Base-by-base conservation (phyloP, 2,113 vertebrate genomes). In the Archocentrus centrarchus region DNA sequence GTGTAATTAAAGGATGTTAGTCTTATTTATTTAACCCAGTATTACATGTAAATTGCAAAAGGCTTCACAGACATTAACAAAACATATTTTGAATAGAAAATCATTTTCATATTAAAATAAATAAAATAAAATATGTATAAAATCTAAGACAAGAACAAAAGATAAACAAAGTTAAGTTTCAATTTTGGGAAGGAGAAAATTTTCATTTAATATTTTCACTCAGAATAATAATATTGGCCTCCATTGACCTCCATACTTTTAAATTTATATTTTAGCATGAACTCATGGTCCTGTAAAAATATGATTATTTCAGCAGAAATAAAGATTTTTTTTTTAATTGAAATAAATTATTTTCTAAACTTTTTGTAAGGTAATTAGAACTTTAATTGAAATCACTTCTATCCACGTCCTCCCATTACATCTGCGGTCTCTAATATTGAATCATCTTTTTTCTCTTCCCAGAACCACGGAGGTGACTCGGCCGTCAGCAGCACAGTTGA, bases 401-500 rank as follows among this genome's bases (percentile, higher is more conserved):
- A 58, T 47, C 44, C 15, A 50, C 18, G 24, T 70, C 30, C 17
- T 70, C 50, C 3, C 9, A 30, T 70, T 50, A 7, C 22, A 47
- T 44, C 39, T 68, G 47, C 30, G 15, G 44, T 27, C 22, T 70
- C 17, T 70, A 44, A 70, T 60, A 11, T 47, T 79, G 6, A 32
- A n/a, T 22, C 2, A 17, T 24, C 17, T 32, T 62, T 47, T 20
- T 39, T 20, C 73, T 58, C 6, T 61, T 61, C 35, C 47, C 94
- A 99, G 97, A 97, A 92, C 85, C 96, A 95, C 8, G 96, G 96
- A 0, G 96, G 96, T 0, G 97, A 98, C 92, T 96, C 97, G 3
- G 97, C 97, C 0, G 97, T 98, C 91, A 98, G 97, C 95, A 98
- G 98, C 93, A 97, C 97, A 0, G 96, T 97, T 0, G 97, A 99